Conservation (phyloP, 2,888 invertebrate species). For the Chirona hameri region DNA sequence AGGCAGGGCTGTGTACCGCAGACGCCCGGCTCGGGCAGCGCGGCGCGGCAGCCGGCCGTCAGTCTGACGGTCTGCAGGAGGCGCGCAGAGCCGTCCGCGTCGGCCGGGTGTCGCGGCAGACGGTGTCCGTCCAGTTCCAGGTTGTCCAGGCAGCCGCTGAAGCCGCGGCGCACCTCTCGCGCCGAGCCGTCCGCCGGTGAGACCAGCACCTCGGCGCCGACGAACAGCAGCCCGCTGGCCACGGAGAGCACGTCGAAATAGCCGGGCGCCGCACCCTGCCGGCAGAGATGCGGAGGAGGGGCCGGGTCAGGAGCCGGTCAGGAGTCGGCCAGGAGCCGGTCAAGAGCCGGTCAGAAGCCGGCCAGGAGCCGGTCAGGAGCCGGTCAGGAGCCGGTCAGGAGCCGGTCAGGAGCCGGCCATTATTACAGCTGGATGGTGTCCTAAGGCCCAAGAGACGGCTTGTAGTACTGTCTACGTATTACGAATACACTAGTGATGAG, state of each 20-base stretch:
- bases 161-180: constrained; percentile 76
- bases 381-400: no score
- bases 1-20: constrained; percentile 75
- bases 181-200: constrained; percentile 43
- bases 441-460: no score
- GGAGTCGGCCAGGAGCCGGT: no score
- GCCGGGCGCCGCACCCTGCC: constrained; percentile 67
- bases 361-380: no score
- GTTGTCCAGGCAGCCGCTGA: constrained; percentile 87
- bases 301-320: no score
- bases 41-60: constrained; percentile 48
- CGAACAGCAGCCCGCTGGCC: constrained; percentile 73
- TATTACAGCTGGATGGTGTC: no score
- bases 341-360: no score
- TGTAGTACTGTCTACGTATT: no score
- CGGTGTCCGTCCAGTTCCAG: constrained; percentile 69
- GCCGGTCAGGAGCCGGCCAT: no score
- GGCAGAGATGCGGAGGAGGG: neutral
- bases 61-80: constrained; percentile 46
- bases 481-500: no score
- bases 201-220: constrained; percentile 70
- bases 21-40: constrained; percentile 57
- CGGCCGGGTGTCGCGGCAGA: constrained; percentile 69
- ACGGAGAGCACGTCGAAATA: constrained; percentile 78
- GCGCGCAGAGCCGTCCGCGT: constrained; percentile 53